Percentiles rank a stretch among this genome's conserved stretches.
phyloP scores from a whole-genome alignment of 2,797 vertebrate species.

The Dendrocincla tyrannina region DNA sequence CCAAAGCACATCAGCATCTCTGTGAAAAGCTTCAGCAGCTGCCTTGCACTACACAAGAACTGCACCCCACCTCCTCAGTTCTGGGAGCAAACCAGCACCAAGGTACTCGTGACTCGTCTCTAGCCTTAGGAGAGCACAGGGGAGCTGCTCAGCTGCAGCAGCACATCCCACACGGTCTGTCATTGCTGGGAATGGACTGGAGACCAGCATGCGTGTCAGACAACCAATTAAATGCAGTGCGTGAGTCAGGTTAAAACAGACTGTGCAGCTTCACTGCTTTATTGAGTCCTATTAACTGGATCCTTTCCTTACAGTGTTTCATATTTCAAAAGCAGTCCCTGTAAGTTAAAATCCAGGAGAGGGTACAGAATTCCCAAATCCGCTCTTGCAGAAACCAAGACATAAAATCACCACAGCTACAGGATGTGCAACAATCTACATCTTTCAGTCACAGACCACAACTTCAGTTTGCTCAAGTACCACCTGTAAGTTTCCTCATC shows the following conservation, averaged over 20 bases:
- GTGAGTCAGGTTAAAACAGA: neutral
- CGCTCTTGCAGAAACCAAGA: neutral
- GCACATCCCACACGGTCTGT: neutral
- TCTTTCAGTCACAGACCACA: neutral
- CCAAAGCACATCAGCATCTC: neutral
- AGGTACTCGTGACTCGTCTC: neutral
- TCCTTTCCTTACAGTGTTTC: neutral
- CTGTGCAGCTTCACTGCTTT: rapidly evolving
- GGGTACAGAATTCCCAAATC: neutral
- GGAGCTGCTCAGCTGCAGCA: neutral
- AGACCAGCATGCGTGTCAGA: neutral
- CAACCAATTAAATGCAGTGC: neutral
- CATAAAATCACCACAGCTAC: neutral
- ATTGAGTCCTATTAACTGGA: neutral
- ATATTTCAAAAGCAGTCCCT: neutral
- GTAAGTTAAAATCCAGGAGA: neutral
- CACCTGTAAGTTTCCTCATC: neutral
- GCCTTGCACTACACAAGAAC: neutral
- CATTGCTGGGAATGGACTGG: neutral
- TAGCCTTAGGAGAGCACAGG: neutral
- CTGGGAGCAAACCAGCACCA: neutral
- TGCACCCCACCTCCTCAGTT: neutral
- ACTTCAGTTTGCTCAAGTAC: neutral
- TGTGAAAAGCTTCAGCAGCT: neutral
- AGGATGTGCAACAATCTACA: neutral